Evolutionary conservation across 2,888 invertebrate species (phyloP).

Genomic region (Didymodactylos carnosus): DNA sequence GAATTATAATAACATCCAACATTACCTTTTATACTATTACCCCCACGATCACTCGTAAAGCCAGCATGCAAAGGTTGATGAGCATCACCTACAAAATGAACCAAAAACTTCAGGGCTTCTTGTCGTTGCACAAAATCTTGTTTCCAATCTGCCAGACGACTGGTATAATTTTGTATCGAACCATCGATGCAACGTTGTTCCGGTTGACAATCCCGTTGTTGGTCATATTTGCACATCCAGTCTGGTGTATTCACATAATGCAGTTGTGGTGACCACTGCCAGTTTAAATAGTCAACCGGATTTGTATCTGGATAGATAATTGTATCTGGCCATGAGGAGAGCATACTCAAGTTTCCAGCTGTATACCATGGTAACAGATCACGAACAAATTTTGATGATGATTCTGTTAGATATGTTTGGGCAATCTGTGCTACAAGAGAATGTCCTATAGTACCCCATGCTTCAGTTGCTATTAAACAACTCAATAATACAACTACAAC

Average conservation of each 20-base stretch:
- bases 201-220: neutral
- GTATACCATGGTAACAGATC: neutral
- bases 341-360: neutral
- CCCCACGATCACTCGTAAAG: neutral
- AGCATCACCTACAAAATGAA: neutral
- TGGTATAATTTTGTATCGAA: neutral
- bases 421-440: neutral
- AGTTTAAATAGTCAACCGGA: neutral
- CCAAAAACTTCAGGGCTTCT: neutral
- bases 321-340: neutral
- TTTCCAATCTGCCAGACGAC: neutral
- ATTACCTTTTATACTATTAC: neutral
- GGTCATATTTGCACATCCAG: neutral
- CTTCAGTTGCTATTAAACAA: no score
- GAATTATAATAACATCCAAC: no score
- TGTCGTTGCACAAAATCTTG: neutral
- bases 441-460: neutral
- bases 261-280: neutral
- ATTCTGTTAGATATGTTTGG: neutral
- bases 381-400: neutral
- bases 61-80: neutral
- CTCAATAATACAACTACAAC: no score
- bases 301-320: neutral
- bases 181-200: neutral
- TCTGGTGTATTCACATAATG: neutral